Conservation (phyloP, 64 coral and sea anemone genomes). For the Acropora tenuis region DNA sequence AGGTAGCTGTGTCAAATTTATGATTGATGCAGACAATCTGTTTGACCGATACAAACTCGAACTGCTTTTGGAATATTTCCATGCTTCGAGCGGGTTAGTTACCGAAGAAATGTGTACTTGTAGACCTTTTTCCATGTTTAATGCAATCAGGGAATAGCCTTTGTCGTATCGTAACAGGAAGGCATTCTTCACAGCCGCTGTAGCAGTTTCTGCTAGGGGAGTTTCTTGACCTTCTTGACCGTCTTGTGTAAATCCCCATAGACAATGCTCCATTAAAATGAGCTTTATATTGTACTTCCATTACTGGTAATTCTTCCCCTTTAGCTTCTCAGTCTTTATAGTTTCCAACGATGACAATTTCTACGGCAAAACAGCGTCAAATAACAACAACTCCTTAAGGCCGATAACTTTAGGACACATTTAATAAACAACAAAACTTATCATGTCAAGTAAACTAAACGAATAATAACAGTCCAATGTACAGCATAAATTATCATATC, state of each 20-base stretch:
- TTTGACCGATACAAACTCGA: conserved; percentile 61
- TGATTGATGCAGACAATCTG: conserved; percentile 47
- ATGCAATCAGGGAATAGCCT: conserved; percentile 48
- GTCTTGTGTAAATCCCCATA: conserved; percentile 58
- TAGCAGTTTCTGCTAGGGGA: neutral
- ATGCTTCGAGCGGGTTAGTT: conserved; percentile 39
- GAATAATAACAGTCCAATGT: no score
- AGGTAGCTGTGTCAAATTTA: conserved; percentile 49
- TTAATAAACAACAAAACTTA: no score
- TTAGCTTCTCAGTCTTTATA: conserved; percentile 43
- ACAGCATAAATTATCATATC: no score
- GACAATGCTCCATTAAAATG: conserved; percentile 46
- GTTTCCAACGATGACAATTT: neutral
- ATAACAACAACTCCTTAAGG: conserved; percentile 1
- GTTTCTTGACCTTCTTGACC: conserved; percentile 51
- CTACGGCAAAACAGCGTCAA: conserved; percentile 11
- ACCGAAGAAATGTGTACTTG: conserved; percentile 50
- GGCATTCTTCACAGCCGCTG: conserved; percentile 44
- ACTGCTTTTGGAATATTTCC: conserved; percentile 47
- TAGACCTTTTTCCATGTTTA: conserved; percentile 58
- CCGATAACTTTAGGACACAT: no score
- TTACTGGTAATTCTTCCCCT: conserved; percentile 56
- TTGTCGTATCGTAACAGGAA: conserved; percentile 46
- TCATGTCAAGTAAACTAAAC: no score
- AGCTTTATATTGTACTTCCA: conserved; percentile 63